These are phyloP conservation scores for Clytia hemisphaerica DNA, from an alignment of 30 jellyfish, hydroid and myxozoan genomes.

Conservation along the genomic window DNA sequence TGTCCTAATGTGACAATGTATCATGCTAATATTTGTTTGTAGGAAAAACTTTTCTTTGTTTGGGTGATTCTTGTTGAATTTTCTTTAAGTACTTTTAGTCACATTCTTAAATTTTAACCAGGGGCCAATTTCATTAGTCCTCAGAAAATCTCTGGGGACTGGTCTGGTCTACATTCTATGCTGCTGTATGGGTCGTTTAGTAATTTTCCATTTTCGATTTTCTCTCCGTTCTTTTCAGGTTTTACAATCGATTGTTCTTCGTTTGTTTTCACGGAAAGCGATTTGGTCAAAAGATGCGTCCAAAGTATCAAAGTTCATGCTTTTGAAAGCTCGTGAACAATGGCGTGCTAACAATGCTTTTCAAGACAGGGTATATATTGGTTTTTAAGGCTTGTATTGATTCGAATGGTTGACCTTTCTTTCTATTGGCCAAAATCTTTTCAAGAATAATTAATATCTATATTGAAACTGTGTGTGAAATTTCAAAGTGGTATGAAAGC, in stretches of 20 bases:
- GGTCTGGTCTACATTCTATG: too few species aligned
- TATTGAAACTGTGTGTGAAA: too few species aligned
- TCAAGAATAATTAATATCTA: too few species aligned
- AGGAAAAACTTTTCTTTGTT: neutral
- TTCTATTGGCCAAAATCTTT: too few species aligned
- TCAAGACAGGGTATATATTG: slow-evolving; percentile 43
- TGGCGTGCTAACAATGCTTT: slow-evolving; percentile 66
- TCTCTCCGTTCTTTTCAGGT: slow-evolving; percentile 68
- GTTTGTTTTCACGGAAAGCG: slow-evolving; percentile 62
- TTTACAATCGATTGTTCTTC: slow-evolving; percentile 40
- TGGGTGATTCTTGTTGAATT: slow-evolving; percentile 77
- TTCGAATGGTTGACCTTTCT: too few species aligned
- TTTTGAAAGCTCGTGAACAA: slow-evolving; percentile 83
- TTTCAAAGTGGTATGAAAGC: too few species aligned
- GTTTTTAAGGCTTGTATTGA: neutral
- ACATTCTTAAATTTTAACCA: too few species aligned
- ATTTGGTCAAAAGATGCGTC: slow-evolving; percentile 71
- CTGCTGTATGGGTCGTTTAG: too few species aligned
- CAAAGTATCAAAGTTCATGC: slow-evolving; percentile 66
- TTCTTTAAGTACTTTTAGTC: slow-evolving; percentile 51
- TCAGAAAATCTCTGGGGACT: too few species aligned
- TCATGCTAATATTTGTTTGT: neutral
- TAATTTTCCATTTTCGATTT: too few species aligned
- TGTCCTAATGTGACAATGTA: too few species aligned
- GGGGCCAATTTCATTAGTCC: too few species aligned